These are phyloP conservation scores for Chaetodon trifascialis DNA, from an alignment of 2,113 vertebrate genomes.

Conservation along the genomic window DNA sequence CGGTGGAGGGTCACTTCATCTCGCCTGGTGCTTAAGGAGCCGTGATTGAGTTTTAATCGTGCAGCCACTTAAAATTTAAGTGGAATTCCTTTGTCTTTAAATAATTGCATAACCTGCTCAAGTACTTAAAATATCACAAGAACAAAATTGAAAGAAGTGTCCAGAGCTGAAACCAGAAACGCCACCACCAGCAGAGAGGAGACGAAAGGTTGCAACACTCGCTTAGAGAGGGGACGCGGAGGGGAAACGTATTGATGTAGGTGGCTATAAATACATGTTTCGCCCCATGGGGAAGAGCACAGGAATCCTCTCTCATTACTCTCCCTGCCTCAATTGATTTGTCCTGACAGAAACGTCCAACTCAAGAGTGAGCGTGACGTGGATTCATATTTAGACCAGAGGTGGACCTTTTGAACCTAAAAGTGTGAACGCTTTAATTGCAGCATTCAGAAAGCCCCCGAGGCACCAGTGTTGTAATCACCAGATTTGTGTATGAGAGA, in stretches of 20 bases:
- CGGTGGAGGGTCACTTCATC: background rate
- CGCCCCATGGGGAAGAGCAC: conserved; percentile 64
- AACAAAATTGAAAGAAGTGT: background rate
- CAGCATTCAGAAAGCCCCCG: background rate
- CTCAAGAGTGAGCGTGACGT: conserved; percentile 35
- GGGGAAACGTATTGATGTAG: conserved; percentile 70
- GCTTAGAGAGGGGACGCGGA: conserved; percentile 32
- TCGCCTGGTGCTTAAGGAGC: background rate
- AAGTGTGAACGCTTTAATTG: background rate
- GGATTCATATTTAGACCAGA: conserved; percentile 19
- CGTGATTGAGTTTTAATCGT: background rate
- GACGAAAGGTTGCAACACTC: conserved; percentile 35
- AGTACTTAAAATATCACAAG: background rate
- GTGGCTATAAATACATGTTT: conserved; percentile 77
- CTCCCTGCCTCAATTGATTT: conserved; percentile 58
- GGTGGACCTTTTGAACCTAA: conserved; percentile 7
- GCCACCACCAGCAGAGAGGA: conserved; percentile 17
- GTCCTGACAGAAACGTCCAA: conserved; percentile 61
- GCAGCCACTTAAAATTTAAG: background rate
- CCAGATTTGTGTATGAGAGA: background rate
- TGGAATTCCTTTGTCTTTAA: no score
- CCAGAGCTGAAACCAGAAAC: background rate
- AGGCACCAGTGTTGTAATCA: background rate
- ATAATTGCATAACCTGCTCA: background rate
- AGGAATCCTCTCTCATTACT: conserved; percentile 76